Base-by-base conservation (phyloP, 1,140 invertebrate genomes). In the Rhyzopertha dominica region DNA sequence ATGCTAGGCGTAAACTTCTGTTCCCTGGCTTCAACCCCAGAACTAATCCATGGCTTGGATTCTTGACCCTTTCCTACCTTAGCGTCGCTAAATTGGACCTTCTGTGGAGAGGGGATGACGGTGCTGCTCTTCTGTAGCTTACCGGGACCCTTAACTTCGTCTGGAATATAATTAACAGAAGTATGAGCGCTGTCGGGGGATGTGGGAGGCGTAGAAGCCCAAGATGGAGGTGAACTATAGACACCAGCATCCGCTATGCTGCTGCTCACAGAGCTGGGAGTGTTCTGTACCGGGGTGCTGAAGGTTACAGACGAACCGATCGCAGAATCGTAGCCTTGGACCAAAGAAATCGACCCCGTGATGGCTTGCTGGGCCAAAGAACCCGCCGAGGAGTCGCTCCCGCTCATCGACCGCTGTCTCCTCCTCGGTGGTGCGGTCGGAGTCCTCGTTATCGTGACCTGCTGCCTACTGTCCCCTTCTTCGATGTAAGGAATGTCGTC, bases 401-500 rank as follows among this genome's bases (percentile, higher is more conserved):
- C 70, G 38, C 70, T 67, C 12, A 67, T 67, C 10, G 66, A 72
- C 31, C 70, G 56, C 35, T 65, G 65, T 25, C 69, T 43, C 34
- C 62, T 47, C 20, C 62, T 53, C 16, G 57, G 59, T 3, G 59
- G 51, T 18, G 44, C 47, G 28, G 43, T 43, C 17, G 62, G 54
- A 23, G 51, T 47, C 42, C 49, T 36, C 9, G 58, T 37, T 38
- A 68, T 51, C 23, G 63, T 58, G 39, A 66, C 47, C 28, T 66
- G 65, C 26, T 61, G 62, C 32, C 51, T 54, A 13, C 53, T 51
- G 9, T 58, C 57, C 16, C 37, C 52, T 47, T 85, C 82, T 57
- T 85, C 82, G 56, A 84, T 84, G 50, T 73, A 85, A 24, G 82
- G 82, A 68, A 85, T 84, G 66, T 84, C 81, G 57, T 83, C 80